Evolutionary conservation across 30 jellyfish, hydroid and myxozoan genomes (phyloP).

Genomic region (Turritopsis dohrnii): DNA sequence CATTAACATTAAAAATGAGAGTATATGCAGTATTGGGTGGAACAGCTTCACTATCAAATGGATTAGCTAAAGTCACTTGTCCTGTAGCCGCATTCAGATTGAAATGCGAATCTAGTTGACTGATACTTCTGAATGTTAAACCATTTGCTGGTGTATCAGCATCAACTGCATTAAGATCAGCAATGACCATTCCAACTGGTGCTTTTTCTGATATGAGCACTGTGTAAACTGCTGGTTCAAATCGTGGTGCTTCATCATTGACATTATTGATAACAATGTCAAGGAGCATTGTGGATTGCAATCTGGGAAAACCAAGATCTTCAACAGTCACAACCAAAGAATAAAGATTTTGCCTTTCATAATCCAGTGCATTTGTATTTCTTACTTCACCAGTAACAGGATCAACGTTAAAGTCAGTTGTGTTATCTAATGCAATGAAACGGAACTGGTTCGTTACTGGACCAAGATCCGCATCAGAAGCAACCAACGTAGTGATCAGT

Average conservation of each 20-base stretch:
- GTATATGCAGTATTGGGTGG: conserved; percentile 28
- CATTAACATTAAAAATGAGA: conserved; percentile 38
- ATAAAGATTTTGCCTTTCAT: conserved; percentile 48
- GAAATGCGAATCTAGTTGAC: conserved; percentile 39
- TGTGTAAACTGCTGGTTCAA: conserved; percentile 34
- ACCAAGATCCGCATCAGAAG: conserved; percentile 36
- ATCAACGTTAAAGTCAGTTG: conserved; percentile 34
- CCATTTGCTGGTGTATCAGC: conserved; percentile 37
- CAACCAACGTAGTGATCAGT: conserved; percentile 14
- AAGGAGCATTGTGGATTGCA: conserved; percentile 43
- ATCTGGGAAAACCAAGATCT: conserved; percentile 61
- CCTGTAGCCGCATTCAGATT: conserved; percentile 49
- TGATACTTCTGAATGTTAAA: conserved; percentile 20
- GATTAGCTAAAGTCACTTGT: conserved; percentile 28
- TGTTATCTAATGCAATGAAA: conserved; percentile 24
- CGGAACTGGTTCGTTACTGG: conserved; percentile 13
- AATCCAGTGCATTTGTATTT: conserved; percentile 23
- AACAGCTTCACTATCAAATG: conserved; percentile 53
- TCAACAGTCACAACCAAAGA: conserved; percentile 64
- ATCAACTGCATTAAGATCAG: conserved; percentile 61
- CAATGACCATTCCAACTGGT: conserved; percentile 39
- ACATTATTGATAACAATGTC: conserved; percentile 51
- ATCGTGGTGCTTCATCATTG: conserved; percentile 68
- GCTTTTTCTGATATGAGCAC: conserved; percentile 80
- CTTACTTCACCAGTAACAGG: conserved; percentile 24